phyloP scores from a whole-genome alignment of 2,888 invertebrate genomes.

The Cerceris ruficornis region DNA sequence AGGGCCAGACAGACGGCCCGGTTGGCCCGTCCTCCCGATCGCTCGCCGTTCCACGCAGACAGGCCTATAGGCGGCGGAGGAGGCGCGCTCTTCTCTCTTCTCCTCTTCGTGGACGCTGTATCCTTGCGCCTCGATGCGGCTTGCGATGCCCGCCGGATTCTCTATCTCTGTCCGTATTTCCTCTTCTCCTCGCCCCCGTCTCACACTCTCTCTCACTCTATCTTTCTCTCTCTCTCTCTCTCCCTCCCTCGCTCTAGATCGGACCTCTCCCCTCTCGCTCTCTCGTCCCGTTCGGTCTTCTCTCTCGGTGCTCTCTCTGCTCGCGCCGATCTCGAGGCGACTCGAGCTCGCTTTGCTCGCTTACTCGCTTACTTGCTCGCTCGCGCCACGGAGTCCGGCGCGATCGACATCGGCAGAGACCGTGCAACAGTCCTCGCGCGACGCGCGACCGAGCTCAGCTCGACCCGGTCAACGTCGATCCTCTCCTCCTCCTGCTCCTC shows the following conservation, averaged over 20 bases:
- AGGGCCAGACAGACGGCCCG: constrained; percentile 68
- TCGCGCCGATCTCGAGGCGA: too few species aligned
- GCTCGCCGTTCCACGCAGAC: constrained; percentile 52
- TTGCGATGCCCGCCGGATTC: constrained; percentile 31
- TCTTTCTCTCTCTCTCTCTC: too few species aligned
- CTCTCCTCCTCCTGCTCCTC: constrained; percentile 30
- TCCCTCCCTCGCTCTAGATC: too few species aligned
- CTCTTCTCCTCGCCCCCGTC: too few species aligned
- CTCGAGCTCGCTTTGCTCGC: constrained; percentile 6
- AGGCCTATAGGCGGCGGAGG: constrained; percentile 51
- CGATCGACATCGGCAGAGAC: constrained; percentile 58
- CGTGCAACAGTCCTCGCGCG: constrained; percentile 71
- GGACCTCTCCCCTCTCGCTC: constrained; percentile 42
- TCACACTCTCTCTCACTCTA: too few species aligned
- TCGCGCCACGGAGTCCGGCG: constrained; percentile 32
- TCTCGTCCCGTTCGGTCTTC: constrained; percentile 20
- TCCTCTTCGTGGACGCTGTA: constrained; percentile 57
- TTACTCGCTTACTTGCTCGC: constrained; percentile 2
- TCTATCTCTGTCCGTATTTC: too few species aligned
- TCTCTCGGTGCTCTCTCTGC: too few species aligned
- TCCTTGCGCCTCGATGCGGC: constrained; percentile 67
- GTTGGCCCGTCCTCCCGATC: constrained; percentile 65
- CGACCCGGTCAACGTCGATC: constrained; percentile 60
- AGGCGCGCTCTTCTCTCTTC: constrained; percentile 57
- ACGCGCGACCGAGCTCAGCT: constrained; percentile 69